phyloP scores from a whole-genome alignment of 2,888 invertebrate species.

The Adelphocoris suturalis region DNA sequence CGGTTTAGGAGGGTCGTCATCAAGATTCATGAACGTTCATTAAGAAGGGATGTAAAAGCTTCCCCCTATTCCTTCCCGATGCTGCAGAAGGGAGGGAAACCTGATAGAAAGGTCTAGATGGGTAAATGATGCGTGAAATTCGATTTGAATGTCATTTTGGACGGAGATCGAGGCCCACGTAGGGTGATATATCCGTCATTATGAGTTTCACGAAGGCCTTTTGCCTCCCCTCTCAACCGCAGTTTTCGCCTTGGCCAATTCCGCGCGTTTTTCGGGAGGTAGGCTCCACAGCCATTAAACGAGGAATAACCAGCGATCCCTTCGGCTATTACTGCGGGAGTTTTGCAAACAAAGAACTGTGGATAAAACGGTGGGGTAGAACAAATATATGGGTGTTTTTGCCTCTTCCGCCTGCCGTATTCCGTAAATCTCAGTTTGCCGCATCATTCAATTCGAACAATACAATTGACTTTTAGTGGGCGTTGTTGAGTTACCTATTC shows the following conservation, averaged over 20 bases:
- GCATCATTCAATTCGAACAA: conserved; percentile 54
- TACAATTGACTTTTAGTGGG: conserved; percentile 52
- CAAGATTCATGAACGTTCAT: conserved; percentile 64
- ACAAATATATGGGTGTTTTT: conserved; percentile 25
- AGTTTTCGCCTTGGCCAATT: conserved; percentile 21
- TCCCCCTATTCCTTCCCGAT: conserved; percentile 15
- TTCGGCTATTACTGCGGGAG: conserved; percentile 30
- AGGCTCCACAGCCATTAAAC: conserved; percentile 40
- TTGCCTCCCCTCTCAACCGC: neutral
- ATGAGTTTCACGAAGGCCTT: conserved; percentile 37
- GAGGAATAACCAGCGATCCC: conserved; percentile 43
- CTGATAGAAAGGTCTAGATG: conserved; percentile 53
- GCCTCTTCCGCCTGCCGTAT: conserved; percentile 1
- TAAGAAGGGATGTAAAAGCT: conserved; percentile 8
- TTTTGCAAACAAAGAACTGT: too few species aligned
- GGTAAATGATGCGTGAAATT: conserved; percentile 72
- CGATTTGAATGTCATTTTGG: conserved; percentile 70
- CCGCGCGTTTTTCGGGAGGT: neutral
- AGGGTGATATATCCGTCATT: conserved; percentile 66
- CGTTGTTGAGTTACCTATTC: too few species aligned
- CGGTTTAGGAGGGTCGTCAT: conserved; percentile 51
- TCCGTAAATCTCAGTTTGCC: conserved; percentile 40
- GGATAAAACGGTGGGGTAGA: too few species aligned
- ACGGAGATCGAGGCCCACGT: conserved; percentile 43
- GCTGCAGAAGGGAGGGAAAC: neutral